A percentile compares a stretch with the other conserved stretches of the same genome.
Conservation (phyloP, 2,888 invertebrate species). For the Ametastegia equiseti region DNA sequence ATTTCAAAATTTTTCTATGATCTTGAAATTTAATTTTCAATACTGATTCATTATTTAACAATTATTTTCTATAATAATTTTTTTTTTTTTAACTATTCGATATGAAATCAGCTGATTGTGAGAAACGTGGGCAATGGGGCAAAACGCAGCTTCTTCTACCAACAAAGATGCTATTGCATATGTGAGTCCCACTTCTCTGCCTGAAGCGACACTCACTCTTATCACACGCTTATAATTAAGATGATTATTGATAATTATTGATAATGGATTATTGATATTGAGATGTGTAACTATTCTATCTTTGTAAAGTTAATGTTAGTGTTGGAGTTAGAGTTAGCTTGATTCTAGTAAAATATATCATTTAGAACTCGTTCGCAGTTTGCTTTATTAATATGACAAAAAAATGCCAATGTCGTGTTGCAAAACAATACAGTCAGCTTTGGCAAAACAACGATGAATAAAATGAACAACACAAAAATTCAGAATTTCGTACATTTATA, state of each 20-base stretch:
- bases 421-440: background rate
- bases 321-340: background rate
- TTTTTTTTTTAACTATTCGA: constrained; percentile 59
- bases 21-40: background rate
- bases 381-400: background rate
- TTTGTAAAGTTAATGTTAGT: too few relatives aligned
- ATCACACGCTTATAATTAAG: background rate
- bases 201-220: constrained; percentile 34
- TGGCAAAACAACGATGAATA: background rate
- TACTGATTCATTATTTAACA: background rate
- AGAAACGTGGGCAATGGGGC: constrained; percentile 54
- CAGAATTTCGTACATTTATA: background rate
- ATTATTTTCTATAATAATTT: background rate
- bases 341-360: background rate
- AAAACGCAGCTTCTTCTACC: constrained; percentile 31
- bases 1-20: too few relatives aligned
- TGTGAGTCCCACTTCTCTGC: background rate
- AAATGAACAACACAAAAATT: too few relatives aligned
- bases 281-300: background rate
- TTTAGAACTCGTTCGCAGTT: background rate
- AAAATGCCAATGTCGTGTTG: too few relatives aligned
- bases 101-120: constrained; percentile 63
- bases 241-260: constrained; percentile 14
- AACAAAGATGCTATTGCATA: constrained; percentile 7
- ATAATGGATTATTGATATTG: background rate